Evolutionary conservation across 2,797 vertebrate genomes (phyloP).

Genomic region (Dicrostonyx torquatus): DNA sequence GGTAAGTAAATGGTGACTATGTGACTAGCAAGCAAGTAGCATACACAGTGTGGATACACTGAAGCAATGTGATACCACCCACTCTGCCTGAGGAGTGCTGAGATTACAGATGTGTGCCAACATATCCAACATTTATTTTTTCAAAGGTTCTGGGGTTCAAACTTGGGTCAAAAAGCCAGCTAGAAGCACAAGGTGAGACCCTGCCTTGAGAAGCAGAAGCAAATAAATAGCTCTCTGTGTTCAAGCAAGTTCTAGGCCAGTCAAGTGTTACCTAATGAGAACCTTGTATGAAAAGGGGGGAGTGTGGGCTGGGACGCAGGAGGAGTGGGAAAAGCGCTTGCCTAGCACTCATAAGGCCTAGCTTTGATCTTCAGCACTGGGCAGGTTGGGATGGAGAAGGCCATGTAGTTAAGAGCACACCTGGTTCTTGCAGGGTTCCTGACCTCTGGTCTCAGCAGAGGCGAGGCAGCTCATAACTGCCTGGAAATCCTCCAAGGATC

Average conservation of each 20-base stretch:
- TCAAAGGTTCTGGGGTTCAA: background rate
- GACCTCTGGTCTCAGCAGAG: background rate
- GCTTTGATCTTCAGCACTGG: background rate
- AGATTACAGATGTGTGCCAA: background rate
- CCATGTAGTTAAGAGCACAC: background rate
- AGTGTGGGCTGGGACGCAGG: background rate
- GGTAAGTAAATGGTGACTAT: background rate
- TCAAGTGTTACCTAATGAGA: background rate
- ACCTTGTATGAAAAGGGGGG: background rate
- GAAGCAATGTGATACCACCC: background rate
- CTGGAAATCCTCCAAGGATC: background rate
- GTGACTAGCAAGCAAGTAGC: background rate
- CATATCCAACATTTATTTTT: background rate
- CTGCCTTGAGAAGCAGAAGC: background rate
- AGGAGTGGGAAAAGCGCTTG: background rate
- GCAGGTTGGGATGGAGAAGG: background rate
- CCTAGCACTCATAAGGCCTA: background rate
- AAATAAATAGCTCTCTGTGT: background rate
- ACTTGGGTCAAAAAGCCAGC: background rate
- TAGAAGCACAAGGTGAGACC: background rate
- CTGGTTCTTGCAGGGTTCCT: background rate
- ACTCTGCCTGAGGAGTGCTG: background rate
- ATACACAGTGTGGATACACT: background rate
- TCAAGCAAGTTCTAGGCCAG: background rate
- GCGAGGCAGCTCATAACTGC: background rate